Base-by-base conservation (phyloP, 2,888 invertebrate species). In the Agrochola macilenta region DNA sequence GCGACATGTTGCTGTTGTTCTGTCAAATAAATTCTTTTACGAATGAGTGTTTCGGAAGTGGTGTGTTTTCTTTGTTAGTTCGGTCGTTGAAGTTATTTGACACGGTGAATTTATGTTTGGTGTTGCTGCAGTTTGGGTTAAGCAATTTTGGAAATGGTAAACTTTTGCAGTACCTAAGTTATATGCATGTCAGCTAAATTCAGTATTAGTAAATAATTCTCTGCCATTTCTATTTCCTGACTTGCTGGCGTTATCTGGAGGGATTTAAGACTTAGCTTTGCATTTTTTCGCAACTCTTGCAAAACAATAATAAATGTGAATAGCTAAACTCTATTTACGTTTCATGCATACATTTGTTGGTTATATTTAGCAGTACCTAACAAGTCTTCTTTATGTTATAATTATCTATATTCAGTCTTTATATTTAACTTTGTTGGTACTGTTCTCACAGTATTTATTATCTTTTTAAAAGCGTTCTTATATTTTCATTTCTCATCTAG, bases 11-110 rank as follows among this genome's bases (percentile, higher is more conserved):
- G 68, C 80, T 82, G 85, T 82, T 88, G 81, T 87, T 76, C 79
- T 88, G 88, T 87, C 89, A 87, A 88, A 88, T 88, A 88, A 88
- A 88, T 85, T 87, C 79, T 85, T 82, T 82, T 80, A 76, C 75
- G 71, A 88, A 87, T 85, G 83, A 85, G 83, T 81, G 79, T 81
- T 82, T 68, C 46, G 81, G 79, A 79, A 83, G 80, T 82, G 75
- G 61, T 63, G 54, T 71, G 65, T 86, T 83, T 83, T 79, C 79
- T 82, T 78, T 81, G 83, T 85, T 76, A 74, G 78, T 74, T 70
- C n/a, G 5, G n/a, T 63, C 57, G 54, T 46, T 76, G 11, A 73
- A 54, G 61, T 88, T 83, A 82, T 85, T 85, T 83, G 83, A 76
- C 71, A 64, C 70, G 54, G 52, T 61, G 65, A 82, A 82, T 82